phyloP scores from a whole-genome alignment of 2,888 invertebrate species.

The Frankliniella fusca region DNA sequence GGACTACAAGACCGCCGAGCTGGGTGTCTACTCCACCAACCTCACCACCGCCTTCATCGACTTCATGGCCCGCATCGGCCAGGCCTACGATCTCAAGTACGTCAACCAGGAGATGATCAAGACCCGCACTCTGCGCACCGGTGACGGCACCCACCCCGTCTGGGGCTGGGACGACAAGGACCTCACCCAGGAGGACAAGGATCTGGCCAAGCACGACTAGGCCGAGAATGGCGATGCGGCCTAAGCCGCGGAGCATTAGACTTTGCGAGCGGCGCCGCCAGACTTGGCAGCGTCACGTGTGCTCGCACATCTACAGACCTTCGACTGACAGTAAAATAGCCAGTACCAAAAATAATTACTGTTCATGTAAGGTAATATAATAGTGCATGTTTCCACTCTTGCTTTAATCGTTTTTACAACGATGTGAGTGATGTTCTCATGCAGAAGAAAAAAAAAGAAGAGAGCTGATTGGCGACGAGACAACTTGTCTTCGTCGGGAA shows the following conservation, averaged over 20 bases:
- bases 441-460: background rate
- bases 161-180: conserved; percentile 42
- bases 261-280: conserved; percentile 35
- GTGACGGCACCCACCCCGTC: conserved; percentile 54
- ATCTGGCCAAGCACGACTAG: conserved; percentile 35
- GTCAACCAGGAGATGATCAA: conserved; percentile 66
- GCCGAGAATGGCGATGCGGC: background rate
- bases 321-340: too few relatives aligned
- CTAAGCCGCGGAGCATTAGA: conserved; percentile 27
- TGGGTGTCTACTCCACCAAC: conserved; percentile 68
- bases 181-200: conserved; percentile 38
- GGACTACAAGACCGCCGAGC: conserved; percentile 65
- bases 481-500: too few relatives aligned
- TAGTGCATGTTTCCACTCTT: too few relatives aligned
- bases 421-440: too few relatives aligned
- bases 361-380: too few relatives aligned
- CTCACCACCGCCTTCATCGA: conserved; percentile 74
- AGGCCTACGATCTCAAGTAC: conserved; percentile 82
- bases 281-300: background rate
- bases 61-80: conserved; percentile 75
- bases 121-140: conserved; percentile 66
- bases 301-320: background rate
- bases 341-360: background rate
- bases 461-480: background rate
- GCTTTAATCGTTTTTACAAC: too few relatives aligned